Base-by-base conservation (phyloP, 1,140 invertebrate genomes). In the Meloidogyne floridensis region DNA sequence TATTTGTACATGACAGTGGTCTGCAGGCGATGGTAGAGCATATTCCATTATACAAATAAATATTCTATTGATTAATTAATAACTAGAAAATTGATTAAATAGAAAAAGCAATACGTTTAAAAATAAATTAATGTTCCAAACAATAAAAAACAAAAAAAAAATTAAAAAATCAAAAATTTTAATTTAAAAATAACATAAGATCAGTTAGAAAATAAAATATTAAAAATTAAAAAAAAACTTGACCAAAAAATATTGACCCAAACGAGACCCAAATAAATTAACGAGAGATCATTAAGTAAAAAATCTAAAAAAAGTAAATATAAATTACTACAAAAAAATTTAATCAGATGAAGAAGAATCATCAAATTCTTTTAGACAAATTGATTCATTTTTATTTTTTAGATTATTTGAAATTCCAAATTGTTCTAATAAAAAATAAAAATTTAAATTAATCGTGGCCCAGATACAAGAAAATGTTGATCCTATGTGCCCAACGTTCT, bases 1-100 rank as follows among this genome's bases (percentile, higher is more conserved):
- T 42, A 83, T 83, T 13, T 84, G 82, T 20, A 83, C 73, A 20
- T 72, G 77, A 70, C 81, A 82, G 15, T 82, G 81, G 69, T 82
- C 81, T 56, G 47, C 80, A 65, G 80, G 72, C 51, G 47, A 47
- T 18, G 80, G 78, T 32, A 82, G 10, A 32, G 71, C 32, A 10
- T 56, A 74, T 47, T 82, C 77, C 76, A 80, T 71, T 18, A 71
- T 56, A 74, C n/a, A 51, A n/a, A 78, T 47, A 51, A 43, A 18
- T 7, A 15, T 32, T 32, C 32, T 32, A 32, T 32, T 32, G 32
- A 32, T 32, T 32, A 32, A 32, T 32, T 32, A 32, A 32, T 32
- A 32, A 32, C 32, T 32, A 32, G 32, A 32, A 32, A 32, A 32
- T 32, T 32, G 32, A 32, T 32, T 32, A 32, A 32, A 32, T 32